These are phyloP conservation scores for Colletes gigas DNA, from an alignment of 1,140 invertebrate genomes.

Conservation along the genomic window DNA sequence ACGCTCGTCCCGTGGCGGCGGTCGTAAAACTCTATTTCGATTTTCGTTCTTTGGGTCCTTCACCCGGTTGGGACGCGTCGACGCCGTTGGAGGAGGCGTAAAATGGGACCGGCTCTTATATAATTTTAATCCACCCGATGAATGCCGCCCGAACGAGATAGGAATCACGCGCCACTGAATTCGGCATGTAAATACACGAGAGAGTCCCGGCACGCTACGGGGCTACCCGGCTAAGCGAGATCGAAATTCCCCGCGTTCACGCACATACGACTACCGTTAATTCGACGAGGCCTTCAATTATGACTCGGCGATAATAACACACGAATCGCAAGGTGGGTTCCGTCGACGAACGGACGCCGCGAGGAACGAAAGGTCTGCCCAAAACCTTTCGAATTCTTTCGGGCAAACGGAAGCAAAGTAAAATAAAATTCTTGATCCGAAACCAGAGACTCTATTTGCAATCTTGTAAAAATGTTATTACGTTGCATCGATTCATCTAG, in stretches of 20 bases:
- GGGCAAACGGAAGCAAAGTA: too few species aligned
- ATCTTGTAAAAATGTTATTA: too few species aligned
- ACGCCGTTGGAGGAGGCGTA: neutral
- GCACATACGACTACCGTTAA: neutral
- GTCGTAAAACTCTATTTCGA: neutral
- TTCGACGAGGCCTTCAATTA: constrained; percentile 7
- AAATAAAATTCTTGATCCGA: too few species aligned
- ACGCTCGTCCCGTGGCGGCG: neutral
- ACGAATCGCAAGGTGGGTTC: neutral
- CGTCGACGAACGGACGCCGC: neutral
- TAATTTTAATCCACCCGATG: constrained; percentile 25
- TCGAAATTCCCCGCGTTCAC: neutral
- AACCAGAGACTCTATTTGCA: too few species aligned
- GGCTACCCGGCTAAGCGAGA: neutral
- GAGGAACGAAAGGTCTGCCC: too few species aligned
- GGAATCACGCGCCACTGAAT: constrained; percentile 55
- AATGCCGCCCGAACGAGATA: constrained; percentile 18
- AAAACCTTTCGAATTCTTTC: too few species aligned
- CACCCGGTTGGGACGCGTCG: neutral
- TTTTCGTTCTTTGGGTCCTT: neutral
- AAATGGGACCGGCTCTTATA: constrained; percentile 22
- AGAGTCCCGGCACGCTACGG: constrained; percentile 10
- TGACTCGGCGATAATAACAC: neutral
- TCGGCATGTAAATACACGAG: constrained; percentile 47
- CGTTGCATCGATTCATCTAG: too few species aligned